Conservation (phyloP, 64 coral and sea anemone genomes). For the Stichodactyla helianthus region DNA sequence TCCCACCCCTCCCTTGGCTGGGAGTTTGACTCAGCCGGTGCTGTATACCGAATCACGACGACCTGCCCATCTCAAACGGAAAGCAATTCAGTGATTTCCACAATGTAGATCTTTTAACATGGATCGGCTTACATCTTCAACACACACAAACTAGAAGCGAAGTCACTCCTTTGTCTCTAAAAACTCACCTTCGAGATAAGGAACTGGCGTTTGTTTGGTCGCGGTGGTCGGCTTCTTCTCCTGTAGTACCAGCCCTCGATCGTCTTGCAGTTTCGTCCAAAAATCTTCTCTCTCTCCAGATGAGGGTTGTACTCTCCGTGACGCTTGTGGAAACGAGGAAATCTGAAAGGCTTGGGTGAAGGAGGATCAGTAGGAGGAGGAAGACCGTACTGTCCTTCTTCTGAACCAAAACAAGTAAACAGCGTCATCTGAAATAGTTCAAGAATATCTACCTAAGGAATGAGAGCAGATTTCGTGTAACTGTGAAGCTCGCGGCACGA, state of each 20-base stretch:
- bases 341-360: not conserved
- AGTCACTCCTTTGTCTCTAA: not conserved
- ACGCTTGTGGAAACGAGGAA: not conserved
- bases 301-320: conserved; percentile 9
- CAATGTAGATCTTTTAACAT: too few relatives aligned
- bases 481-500: too few relatives aligned
- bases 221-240: not conserved
- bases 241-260: conserved; percentile 20
- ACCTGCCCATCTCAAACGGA: too few relatives aligned
- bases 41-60: too few relatives aligned
- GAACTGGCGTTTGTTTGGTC: not conserved
- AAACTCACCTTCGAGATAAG: not conserved
- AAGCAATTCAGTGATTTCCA: too few relatives aligned
- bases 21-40: too few relatives aligned
- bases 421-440: conserved; percentile 1
- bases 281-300: conserved; percentile 12
- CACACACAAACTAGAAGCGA: too few relatives aligned
- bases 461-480: not conserved
- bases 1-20: too few relatives aligned
- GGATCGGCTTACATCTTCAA: too few relatives aligned
- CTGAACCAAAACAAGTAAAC: conserved; percentile 5
- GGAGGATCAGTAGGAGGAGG: not conserved
- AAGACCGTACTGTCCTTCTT: not conserved
- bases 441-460: not conserved
- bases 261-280: conserved; percentile 12